Evolutionary conservation across 37 sponge, comb jelly and placozoan species (phyloP).

Genomic region (Dysidea cf. avara): DNA sequence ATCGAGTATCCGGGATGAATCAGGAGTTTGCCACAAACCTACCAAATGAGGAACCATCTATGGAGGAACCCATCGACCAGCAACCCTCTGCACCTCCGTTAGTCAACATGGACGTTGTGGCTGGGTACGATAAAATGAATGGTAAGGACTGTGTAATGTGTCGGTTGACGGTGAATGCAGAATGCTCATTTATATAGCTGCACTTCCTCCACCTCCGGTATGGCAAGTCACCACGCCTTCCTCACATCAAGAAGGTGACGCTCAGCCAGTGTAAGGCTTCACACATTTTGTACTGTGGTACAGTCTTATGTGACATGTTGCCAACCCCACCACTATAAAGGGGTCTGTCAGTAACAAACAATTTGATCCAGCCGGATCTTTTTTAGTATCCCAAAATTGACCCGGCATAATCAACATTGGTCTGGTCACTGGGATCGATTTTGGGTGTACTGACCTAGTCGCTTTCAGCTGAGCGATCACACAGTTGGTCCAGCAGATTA

Average conservation of each 20-base stretch:
- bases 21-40: neutral
- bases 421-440: too few species aligned
- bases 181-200: neutral
- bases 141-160: slow-evolving; percentile 38
- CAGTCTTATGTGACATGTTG: too few species aligned
- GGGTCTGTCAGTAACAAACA: too few species aligned
- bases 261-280: neutral
- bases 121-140: slow-evolving; percentile 64
- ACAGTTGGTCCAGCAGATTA: too few species aligned
- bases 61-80: slow-evolving; percentile 11
- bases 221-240: neutral
- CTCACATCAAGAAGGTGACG: neutral
- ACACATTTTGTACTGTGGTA: too few species aligned
- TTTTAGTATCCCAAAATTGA: too few species aligned
- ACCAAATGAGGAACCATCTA: slow-evolving; percentile 51
- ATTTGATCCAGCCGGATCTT: too few species aligned
- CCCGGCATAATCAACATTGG: too few species aligned
- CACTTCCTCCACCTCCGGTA: slow-evolving; percentile 10
- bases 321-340: too few species aligned
- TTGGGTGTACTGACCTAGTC: too few species aligned
- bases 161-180: neutral
- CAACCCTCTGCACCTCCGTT: slow-evolving; percentile 31
- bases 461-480: too few species aligned
- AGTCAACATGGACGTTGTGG: slow-evolving; percentile 36
- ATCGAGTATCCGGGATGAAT: too few species aligned